phyloP scores from a whole-genome alignment of 1,140 invertebrate genomes.

The Atopsyche davidsoni region DNA sequence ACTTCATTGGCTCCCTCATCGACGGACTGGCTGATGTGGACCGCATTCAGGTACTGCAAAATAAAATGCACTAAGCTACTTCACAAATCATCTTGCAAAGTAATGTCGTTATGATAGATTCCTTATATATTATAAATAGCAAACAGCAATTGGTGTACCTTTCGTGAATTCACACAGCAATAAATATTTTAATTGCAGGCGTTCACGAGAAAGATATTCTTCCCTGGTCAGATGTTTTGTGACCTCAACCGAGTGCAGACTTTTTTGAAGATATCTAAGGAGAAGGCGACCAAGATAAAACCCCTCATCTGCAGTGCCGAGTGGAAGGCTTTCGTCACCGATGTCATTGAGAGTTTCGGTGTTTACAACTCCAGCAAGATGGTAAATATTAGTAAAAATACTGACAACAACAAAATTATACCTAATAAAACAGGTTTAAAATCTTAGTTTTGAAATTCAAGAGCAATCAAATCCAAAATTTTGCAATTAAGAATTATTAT shows the following conservation, averaged over 20 bases:
- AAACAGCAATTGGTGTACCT: no score
- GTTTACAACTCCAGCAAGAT: slow-evolving; percentile 46
- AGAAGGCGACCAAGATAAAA: slow-evolving; percentile 35
- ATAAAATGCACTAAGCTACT: background rate
- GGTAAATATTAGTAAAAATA: no score
- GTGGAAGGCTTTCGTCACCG: slow-evolving; percentile 46
- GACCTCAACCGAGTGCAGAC: slow-evolving; percentile 40
- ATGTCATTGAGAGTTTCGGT: slow-evolving; percentile 48
- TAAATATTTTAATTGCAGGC: slow-evolving; percentile 34
- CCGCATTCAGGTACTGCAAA: slow-evolving; percentile 39
- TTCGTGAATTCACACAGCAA: slow-evolving; percentile 12
- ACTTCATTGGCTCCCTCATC: slow-evolving; percentile 37
- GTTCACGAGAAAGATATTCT: slow-evolving; percentile 38
- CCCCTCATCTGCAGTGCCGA: slow-evolving; percentile 44
- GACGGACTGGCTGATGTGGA: slow-evolving; percentile 42
- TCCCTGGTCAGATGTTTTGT: slow-evolving; percentile 44
- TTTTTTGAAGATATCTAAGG: slow-evolving; percentile 42
- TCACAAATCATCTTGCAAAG: no score
- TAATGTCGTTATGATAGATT: no score
- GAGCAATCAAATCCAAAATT: no score
- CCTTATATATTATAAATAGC: background rate
- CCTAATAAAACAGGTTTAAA: no score
- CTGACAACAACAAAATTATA: no score
- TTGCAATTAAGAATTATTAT: no score
- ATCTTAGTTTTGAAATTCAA: no score